Evolutionary conservation across 1,140 invertebrate genomes (phyloP).

Genomic region (Drepana arcuata): DNA sequence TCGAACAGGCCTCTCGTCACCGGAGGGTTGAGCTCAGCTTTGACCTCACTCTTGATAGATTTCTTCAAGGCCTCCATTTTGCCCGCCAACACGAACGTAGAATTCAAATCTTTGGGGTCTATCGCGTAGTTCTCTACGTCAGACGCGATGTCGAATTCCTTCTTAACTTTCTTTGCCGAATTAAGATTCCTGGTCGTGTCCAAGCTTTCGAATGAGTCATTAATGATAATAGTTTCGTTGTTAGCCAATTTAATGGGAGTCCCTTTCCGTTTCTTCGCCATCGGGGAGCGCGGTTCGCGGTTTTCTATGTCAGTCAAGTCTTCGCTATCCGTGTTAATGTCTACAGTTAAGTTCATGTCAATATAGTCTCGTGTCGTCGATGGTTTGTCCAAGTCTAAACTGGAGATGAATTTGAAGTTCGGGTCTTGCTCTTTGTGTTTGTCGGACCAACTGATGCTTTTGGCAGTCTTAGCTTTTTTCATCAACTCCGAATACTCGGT

Average conservation of each 20-base stretch:
- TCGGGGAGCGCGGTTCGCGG: constrained; percentile 17
- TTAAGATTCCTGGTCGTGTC: constrained; percentile 38
- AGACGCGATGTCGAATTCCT: constrained; percentile 18
- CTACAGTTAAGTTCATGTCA: constrained; percentile 25
- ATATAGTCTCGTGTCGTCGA: constrained; percentile 27
- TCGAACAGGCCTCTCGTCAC: constrained; percentile 35
- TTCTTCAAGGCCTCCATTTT: constrained; percentile 38
- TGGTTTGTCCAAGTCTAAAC: constrained; percentile 40
- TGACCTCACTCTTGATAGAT: constrained; percentile 25
- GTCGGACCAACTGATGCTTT: constrained; percentile 57
- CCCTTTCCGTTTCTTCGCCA: constrained; percentile 42
- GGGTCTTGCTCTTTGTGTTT: constrained; percentile 30
- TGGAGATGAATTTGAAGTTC: constrained; percentile 49
- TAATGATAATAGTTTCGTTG: constrained; percentile 58
- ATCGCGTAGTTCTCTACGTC: constrained; percentile 34
- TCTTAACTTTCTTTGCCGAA: constrained; percentile 49
- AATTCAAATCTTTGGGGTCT: constrained; percentile 56
- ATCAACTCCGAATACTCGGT: constrained; percentile 58
- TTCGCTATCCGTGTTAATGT: constrained; percentile 40
- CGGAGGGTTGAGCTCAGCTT: constrained; percentile 19
- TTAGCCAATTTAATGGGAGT: constrained; percentile 49
- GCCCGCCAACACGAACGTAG: constrained; percentile 57
- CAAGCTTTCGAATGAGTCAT: constrained; percentile 51
- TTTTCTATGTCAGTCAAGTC: constrained; percentile 49
- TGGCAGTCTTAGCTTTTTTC: constrained; percentile 57